Conservation (phyloP, 1,140 invertebrate genomes). For the Agrilus planipennis region DNA sequence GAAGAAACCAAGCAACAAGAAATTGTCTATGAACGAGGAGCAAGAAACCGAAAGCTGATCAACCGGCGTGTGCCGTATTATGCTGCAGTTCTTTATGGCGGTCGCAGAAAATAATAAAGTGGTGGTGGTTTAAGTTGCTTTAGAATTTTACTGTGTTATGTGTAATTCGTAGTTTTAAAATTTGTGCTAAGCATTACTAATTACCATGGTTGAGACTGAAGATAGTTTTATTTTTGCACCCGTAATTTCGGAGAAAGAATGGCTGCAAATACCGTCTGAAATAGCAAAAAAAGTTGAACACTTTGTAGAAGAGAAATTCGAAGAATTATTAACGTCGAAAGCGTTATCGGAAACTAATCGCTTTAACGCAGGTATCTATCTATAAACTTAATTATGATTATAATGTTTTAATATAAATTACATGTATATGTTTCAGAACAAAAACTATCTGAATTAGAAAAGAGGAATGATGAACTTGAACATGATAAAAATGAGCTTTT, state of each 20-base stretch:
- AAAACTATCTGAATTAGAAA: conserved; percentile 43
- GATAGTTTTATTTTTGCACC: conserved; percentile 17
- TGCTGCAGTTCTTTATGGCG: too few species aligned
- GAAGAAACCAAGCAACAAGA: too few species aligned
- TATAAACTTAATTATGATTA: conserved; percentile 1
- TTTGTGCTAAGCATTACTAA: background rate
- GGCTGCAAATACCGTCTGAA: conserved; percentile 35
- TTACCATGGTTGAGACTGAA: conserved; percentile 3
- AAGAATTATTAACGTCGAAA: conserved; percentile 57
- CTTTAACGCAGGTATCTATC: conserved; percentile 42
- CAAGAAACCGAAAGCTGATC: too few species aligned
- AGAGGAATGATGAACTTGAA: conserved; percentile 43
- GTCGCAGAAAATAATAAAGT: too few species aligned
- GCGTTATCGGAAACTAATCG: conserved; percentile 51
- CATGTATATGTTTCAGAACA: conserved; percentile 38
- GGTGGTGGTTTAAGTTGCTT: too few species aligned
- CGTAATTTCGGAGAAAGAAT: conserved; percentile 34
- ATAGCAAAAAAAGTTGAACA: conserved; percentile 45
- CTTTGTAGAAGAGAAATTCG: conserved; percentile 50
- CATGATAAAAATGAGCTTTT: conserved; percentile 49
- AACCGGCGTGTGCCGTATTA: too few species aligned
- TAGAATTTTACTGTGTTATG: too few species aligned
- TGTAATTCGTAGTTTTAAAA: too few species aligned
- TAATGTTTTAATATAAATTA: too few species aligned
- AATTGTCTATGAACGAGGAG: too few species aligned